Conservation (phyloP, 1,140 invertebrate genomes). For the Hirudo medicinalis region DNA sequence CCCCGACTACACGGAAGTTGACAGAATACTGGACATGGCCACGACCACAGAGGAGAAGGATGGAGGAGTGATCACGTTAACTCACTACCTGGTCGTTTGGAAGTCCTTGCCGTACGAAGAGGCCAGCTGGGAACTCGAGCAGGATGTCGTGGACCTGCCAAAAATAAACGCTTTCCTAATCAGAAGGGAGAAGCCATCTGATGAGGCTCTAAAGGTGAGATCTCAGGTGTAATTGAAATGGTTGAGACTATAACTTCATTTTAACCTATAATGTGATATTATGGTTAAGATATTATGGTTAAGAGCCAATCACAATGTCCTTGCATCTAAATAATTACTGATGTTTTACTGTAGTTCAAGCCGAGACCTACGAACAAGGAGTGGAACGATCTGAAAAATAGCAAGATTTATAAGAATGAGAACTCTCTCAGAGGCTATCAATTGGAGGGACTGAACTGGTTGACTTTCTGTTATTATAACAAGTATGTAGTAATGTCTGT, state of each 20-base stretch:
- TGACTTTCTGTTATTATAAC: constrained; percentile 98
- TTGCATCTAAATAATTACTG: too few relatives aligned
- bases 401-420: constrained; percentile 74
- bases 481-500: constrained; percentile 47
- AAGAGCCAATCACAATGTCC: too few relatives aligned
- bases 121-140: constrained; percentile 94
- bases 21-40: constrained; percentile 78
- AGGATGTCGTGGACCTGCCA: constrained; percentile 74
- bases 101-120: constrained; percentile 92
- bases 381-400: constrained; percentile 81
- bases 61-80: constrained; percentile 17
- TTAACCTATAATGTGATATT: too few relatives aligned
- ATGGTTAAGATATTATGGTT: too few relatives aligned
- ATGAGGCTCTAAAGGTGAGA: neutral
- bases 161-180: constrained; percentile 48
- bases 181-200: neutral
- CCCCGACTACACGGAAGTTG: constrained; percentile 94
- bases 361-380: constrained; percentile 66
- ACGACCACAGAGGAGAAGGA: constrained; percentile 31
- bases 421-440: constrained; percentile 93
- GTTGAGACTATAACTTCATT: neutral
- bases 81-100: constrained; percentile 95
- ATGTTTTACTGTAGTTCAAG: constrained; percentile 26
- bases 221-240: neutral
- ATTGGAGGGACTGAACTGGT: constrained; percentile 95